Evolutionary conservation across 2,113 vertebrate genomes (phyloP).

Genomic region (Chascanopsetta lugubris): DNA sequence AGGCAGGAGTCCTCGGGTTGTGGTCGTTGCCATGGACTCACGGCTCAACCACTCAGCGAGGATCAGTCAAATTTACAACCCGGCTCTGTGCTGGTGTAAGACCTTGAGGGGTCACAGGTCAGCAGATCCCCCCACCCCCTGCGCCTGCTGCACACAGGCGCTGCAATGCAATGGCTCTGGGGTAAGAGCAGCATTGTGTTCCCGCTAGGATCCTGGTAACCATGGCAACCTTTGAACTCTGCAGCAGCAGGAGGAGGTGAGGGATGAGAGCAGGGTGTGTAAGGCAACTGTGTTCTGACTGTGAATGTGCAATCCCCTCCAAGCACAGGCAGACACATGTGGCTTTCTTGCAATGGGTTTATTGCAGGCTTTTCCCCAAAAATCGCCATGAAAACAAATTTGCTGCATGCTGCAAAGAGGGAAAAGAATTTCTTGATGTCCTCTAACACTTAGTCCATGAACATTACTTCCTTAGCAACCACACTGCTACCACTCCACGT

Average conservation of each 20-base stretch:
- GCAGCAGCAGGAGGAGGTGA: constrained; percentile 49
- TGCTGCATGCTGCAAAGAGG: too few species aligned
- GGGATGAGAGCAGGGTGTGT: constrained; percentile 47
- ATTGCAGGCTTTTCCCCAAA: too few species aligned
- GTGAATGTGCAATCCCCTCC: too few species aligned
- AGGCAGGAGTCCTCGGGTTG: constrained; percentile 48
- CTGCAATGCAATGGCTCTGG: constrained; percentile 35
- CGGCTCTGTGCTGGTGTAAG: constrained; percentile 15
- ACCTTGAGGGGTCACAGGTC: constrained; percentile 70
- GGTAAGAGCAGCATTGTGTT: constrained; percentile 49
- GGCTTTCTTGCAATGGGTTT: too few species aligned
- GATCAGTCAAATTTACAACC: constrained; percentile 61
- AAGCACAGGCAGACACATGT: too few species aligned
- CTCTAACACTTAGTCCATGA: too few species aligned
- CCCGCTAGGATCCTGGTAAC: constrained; percentile 56
- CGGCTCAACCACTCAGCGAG: constrained; percentile 11
- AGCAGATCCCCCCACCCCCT: constrained; percentile 36
- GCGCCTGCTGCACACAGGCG: constrained; percentile 17
- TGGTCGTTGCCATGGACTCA: constrained; percentile 33
- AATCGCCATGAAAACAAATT: too few species aligned
- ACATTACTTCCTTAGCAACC: too few species aligned
- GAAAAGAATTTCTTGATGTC: too few species aligned
- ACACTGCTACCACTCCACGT: too few species aligned
- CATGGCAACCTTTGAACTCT: constrained; percentile 71
- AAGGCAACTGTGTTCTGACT: constrained; percentile 24